Percentiles rank a stretch among this genome's conserved stretches.
Conservation (phyloP, 2,113 vertebrate species). For the Leptocoma aspasia region DNA sequence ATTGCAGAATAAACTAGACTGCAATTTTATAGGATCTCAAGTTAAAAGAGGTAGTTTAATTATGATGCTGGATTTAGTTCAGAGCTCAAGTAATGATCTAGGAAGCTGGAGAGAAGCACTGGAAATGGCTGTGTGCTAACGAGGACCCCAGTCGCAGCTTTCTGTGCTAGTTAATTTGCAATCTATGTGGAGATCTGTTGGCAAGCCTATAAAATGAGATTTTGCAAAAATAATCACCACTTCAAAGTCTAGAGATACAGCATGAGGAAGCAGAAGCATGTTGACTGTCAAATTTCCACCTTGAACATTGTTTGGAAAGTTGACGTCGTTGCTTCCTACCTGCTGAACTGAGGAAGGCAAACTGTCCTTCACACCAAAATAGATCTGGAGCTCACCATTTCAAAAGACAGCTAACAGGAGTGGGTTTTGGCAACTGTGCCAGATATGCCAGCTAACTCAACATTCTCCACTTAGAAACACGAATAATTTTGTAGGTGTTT, state of each 20-base stretch:
- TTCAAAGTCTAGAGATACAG: slow-evolving; percentile 39
- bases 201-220: slow-evolving; percentile 30
- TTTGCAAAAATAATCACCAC: slow-evolving; percentile 34
- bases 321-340: background rate
- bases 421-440: background rate
- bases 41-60: slow-evolving; percentile 35
- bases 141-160: background rate
- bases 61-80: slow-evolving; percentile 15
- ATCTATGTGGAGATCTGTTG: slow-evolving; percentile 38
- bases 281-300: slow-evolving; percentile 11
- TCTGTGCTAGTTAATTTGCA: slow-evolving; percentile 43
- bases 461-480: background rate
- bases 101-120: slow-evolving; percentile 19
- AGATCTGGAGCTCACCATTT: background rate
- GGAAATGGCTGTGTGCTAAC: slow-evolving; percentile 33
- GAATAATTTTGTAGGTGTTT: rapidly evolving
- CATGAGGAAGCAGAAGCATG: background rate
- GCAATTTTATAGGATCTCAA: background rate
- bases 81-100: slow-evolving; percentile 10
- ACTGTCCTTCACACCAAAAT: background rate
- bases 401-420: background rate
- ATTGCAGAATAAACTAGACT: background rate
- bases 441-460: background rate
- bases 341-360: background rate
- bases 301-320: background rate